phyloP scores from a whole-genome alignment of 2,113 vertebrate genomes.

The Leucopsar rothschildi region DNA sequence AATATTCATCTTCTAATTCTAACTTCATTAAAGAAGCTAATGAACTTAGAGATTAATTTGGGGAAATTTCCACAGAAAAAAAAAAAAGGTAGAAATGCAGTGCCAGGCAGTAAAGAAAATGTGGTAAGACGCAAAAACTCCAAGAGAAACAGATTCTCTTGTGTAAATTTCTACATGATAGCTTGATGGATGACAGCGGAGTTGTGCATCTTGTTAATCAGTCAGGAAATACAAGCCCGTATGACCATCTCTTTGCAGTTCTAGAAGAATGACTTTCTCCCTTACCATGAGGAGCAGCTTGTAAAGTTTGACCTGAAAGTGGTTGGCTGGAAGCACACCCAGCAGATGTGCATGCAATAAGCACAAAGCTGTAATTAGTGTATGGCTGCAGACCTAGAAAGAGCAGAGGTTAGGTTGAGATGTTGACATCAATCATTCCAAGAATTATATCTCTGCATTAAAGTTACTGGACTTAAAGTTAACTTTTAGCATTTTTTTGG shows the following conservation, averaged over 20 bases:
- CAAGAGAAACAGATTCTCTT: not conserved
- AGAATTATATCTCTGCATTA: not conserved
- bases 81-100: not conserved
- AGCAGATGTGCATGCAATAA: slow-evolving; percentile 83
- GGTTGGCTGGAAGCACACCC: slow-evolving; percentile 83
- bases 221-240: not conserved
- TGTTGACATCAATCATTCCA: not conserved
- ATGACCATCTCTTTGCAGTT: not conserved
- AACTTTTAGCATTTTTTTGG: not conserved
- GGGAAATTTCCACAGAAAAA: not conserved
- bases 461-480: not conserved
- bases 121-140: not conserved
- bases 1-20: not conserved
- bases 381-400: slow-evolving; percentile 84
- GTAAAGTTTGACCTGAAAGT: slow-evolving; percentile 82
- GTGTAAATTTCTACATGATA: not conserved
- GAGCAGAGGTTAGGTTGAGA: slow-evolving; percentile 5
- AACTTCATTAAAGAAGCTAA: not conserved
- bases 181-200: not conserved
- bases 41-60: not conserved
- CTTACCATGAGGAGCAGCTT: slow-evolving; percentile 83
- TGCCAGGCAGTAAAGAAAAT: not conserved
- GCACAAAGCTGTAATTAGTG: slow-evolving; percentile 83
- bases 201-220: not conserved
- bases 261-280: not conserved